Base-by-base conservation (phyloP, 92 coral and sea anemone genomes). In the Paramuricea clavata region DNA sequence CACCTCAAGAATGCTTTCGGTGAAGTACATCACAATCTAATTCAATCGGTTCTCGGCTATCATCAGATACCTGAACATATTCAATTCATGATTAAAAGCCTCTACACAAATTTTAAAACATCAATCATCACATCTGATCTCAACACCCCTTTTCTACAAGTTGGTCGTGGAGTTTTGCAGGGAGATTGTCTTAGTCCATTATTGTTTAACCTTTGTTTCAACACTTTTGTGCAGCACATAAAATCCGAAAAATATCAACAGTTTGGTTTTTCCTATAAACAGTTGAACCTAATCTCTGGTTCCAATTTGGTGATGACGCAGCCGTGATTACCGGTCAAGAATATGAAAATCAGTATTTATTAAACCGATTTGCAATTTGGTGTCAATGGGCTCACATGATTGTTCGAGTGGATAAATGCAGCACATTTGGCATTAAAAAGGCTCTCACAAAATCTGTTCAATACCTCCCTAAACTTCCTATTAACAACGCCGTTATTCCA, bases 221-320 rank as follows among this genome's bases (percentile, higher is more conserved):
- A n/a, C n/a, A n/a, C n/a, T n/a, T n/a, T n/a, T n/a, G n/a, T n/a
- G n/a, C n/a, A n/a, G n/a, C n/a, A n/a, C n/a, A n/a, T n/a, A n/a
- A n/a, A n/a, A n/a, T n/a, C n/a, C n/a, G n/a, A n/a, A n/a, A n/a
- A n/a, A n/a, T n/a, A n/a, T n/a, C n/a, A n/a, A n/a, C n/a, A n/a
- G n/a, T n/a, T n/a, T n/a, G n/a, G n/a, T n/a, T n/a, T n/a, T n/a
- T n/a, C n/a, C n/a, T n/a, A n/a, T n/a, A n/a, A n/a, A n/a, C n/a
- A 42, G 79, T 86, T 54, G 74, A 59, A 57, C 86, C 87, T 25
- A 12, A 26, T 26, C 90, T 59, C 56, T 87, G 77, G 90, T 80
- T 87, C 42, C 87, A 87, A 74, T 87, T 87, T 44, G 88, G 89
- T 30, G 89, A n/a, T n/a, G n/a, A n/a, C n/a, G n/a, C n/a, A n/a